Conservation (phyloP, 1,140 invertebrate genomes). For the Macrostomum lignano region DNA sequence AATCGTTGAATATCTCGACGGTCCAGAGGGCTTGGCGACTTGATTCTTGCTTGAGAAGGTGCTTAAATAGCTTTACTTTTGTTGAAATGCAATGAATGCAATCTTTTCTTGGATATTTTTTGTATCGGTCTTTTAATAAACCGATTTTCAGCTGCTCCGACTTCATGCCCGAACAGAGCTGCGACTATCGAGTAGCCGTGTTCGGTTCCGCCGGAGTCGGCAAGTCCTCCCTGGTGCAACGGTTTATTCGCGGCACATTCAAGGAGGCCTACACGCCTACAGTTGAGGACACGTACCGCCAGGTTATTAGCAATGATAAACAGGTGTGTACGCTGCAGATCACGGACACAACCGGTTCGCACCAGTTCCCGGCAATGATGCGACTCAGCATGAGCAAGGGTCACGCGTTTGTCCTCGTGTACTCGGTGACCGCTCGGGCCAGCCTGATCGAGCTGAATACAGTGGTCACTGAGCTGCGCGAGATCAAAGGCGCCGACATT, state of each 20-base stretch:
- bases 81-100: no score
- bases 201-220: constrained; percentile 41
- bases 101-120: no score
- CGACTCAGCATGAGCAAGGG: constrained; percentile 81
- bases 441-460: constrained; percentile 79
- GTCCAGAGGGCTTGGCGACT: no score
- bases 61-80: no score
- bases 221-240: constrained; percentile 74
- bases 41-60: no score
- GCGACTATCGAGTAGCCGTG: constrained; percentile 91
- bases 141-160: no score
- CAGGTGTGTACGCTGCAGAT: constrained; percentile 98
- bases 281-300: constrained; percentile 96
- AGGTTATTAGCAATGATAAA: constrained; percentile 96
- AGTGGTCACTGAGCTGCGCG: constrained; percentile 56
- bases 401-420: constrained; percentile 32
- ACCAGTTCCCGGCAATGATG: constrained; percentile 99
- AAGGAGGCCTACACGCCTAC: constrained; percentile 91
- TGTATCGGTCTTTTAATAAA: no score
- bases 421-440: constrained; percentile 37
- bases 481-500: constrained; percentile 35
- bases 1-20: no score
- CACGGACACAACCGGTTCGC: constrained; percentile 76
- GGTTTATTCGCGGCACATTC: constrained; percentile 92
- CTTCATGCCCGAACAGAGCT: constrained; percentile 64